Percentiles rank a stretch among this genome's conserved stretches.
These are phyloP conservation scores for Henricia sp. DNA, from an alignment of 53 echinoderm and acorn worm species.

Conservation along the genomic window DNA sequence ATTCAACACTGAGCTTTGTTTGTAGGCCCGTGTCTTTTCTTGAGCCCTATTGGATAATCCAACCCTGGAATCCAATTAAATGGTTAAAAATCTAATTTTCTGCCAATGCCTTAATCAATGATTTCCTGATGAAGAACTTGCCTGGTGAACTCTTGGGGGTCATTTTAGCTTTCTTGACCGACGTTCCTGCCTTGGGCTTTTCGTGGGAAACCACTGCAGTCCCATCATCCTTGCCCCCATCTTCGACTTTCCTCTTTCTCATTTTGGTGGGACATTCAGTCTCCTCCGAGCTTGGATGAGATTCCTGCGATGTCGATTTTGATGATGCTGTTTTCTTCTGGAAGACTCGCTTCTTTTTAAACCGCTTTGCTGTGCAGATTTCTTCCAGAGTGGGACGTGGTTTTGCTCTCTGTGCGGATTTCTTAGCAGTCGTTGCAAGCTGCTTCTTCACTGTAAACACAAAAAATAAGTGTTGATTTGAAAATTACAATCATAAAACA, in stretches of 20 bases:
- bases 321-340: neutral
- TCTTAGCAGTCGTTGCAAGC: conserved; percentile 15
- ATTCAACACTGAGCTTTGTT: too few relatives aligned
- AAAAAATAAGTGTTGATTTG: neutral
- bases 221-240: neutral
- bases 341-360: neutral
- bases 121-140: conserved; percentile 2
- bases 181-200: conserved; percentile 1
- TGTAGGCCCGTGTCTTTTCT: too few relatives aligned
- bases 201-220: neutral
- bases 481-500: neutral
- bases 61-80: too few relatives aligned
- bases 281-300: neutral
- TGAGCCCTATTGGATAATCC: too few relatives aligned
- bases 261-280: neutral
- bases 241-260: conserved; percentile 24
- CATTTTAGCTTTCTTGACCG: conserved; percentile 3
- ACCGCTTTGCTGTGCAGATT: neutral
- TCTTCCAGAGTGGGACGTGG: neutral
- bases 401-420: neutral
- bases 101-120: too few relatives aligned
- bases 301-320: neutral
- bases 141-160: conserved; percentile 10
- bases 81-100: too few relatives aligned
- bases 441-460: conserved; percentile 61